A percentile compares a stretch with the other conserved stretches of the same genome.
Evolutionary conservation across 2,888 invertebrate species (phyloP).

Genomic region (Phasia obesa): DNA sequence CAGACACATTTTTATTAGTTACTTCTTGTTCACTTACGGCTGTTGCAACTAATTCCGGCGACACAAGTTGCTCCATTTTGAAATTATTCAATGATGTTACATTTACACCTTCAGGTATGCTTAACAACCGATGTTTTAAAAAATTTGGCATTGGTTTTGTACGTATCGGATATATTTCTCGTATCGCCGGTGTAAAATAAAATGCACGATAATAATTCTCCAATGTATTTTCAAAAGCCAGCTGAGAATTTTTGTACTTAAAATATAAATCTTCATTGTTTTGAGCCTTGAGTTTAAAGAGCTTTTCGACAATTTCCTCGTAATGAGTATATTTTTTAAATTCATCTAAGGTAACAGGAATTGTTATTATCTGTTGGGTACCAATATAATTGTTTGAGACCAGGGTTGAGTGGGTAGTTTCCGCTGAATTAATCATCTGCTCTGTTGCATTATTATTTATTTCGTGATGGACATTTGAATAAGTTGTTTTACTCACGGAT

Average conservation of each 20-base stretch:
- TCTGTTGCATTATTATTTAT: not conserved
- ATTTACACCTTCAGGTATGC: conserved; percentile 36
- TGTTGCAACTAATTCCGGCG: not conserved
- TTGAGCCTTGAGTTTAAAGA: conserved; percentile 42
- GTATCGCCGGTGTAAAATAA: conserved; percentile 46
- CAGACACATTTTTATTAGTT: too few relatives aligned
- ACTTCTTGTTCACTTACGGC: not conserved
- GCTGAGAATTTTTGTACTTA: conserved; percentile 32
- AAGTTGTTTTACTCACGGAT: not conserved
- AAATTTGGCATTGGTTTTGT: conserved; percentile 46
- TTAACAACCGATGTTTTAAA: conserved; percentile 43
- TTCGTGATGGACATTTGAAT: not conserved
- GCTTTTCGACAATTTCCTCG: conserved; percentile 46
- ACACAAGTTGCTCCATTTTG: conserved; percentile 14
- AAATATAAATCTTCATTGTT: conserved; percentile 14
- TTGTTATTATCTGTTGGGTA: not conserved
- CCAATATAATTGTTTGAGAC: not conserved
- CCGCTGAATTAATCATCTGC: not conserved
- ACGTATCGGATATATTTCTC: conserved; percentile 48
- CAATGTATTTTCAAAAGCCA: conserved; percentile 11
- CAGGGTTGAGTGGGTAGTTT: not conserved
- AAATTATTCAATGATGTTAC: not conserved
- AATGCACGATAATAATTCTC: conserved; percentile 52
- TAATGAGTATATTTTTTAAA: conserved; percentile 61
- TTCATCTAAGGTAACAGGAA: conserved; percentile 12